Base-by-base conservation (phyloP, 2,113 vertebrate species). In the Myotis brandtii region DNA sequence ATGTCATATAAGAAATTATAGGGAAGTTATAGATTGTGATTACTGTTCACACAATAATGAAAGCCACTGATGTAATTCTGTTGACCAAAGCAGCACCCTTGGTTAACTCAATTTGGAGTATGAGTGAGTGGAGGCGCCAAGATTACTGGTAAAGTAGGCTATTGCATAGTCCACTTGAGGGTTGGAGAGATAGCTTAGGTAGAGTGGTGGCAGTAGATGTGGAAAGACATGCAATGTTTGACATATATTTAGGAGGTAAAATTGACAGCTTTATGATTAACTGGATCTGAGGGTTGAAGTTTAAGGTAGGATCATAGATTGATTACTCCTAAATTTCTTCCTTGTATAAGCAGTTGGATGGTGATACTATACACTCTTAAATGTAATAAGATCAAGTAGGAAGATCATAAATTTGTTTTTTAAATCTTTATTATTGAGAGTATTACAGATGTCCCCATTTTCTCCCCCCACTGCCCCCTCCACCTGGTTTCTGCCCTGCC, bases 361-460 rank as follows among this genome's bases (percentile, higher is more conserved):
- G 13, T 72, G 37, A 70, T 84, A 8, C 9, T 27, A 89, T 82
- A 72, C 23, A 82, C 3, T 70, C 20, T 59, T 83, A 16, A 20
- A 9, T 69, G 5, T 46, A 82, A 89, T 69, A 76, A 21, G 40
- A 75, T 56, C 13, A 40, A 62, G 62, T 54, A 80, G 12, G 66
- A 56, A 92, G 34, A 94, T 69, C 12, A 83, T 56, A 37, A 81
- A 46, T 92, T 86, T 95, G 23, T 79, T 52, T 82, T 97, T 32
- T 86, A 25, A 25, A 59, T 25, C 56, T 59, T 59, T 59, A 59
- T 59, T 59, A 23, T 59, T 59, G 56, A 59, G 23, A 59, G 23
- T 59, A 59, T 59, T 59, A 59, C 4, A 59, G 56, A 59, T 59
- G 56, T 25, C 56, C 56, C 56, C 23, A 25, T 59, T 59, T 59